Evolutionary conservation across 2,888 invertebrate genomes (phyloP), one percentile per base, ranked within the genome.

Genomic region (Leptopilina myrica): DNA sequence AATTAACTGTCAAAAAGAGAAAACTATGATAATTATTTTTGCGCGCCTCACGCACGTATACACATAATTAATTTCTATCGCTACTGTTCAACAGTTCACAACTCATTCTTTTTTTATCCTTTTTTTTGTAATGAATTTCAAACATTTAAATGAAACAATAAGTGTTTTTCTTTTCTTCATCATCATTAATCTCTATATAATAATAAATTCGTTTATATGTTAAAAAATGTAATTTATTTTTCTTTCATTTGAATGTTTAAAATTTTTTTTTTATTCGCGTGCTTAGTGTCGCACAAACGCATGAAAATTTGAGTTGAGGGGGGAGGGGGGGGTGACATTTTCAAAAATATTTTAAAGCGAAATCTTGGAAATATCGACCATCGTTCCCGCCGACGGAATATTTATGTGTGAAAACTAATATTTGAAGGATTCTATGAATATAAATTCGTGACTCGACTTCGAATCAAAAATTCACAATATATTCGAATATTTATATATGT

Each of bases 321-420:
- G 20, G 1, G 20, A 20, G 20, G 20, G 20, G 20, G 33, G 12
- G 12, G 56, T 33, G 53, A 43, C 43, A 73, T 73, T 73, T 73
- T n/a, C 73, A 73, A 73, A 73, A 73, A 73, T 73, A 73, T 73
- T n/a, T 73, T 73, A 26, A 73, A 73, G 73, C 73, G 33, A 73
- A 56, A 33, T 56, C 56, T 73, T 40, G 33, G 33, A 33, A 69
- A 69, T 53, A 69, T 66, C 53, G n/a, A 79, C 82, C 80, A 78
- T 82, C 84, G 83, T 84, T n/a, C 84, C 84, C 78, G 84, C 85
- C 84, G 81, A 83, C 78, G 79, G 82, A 78, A 59, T 73, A 69
- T 69, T 20, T 73, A 49, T 73, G 33, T 73, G 33, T 56, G 73
- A 33, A 73, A 73, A 53, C 56, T 33, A 73, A 73, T 73, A 14